Percentiles rank a stretch among this genome's conserved stretches.
Evolutionary conservation across 2,113 vertebrate genomes (phyloP).

Genomic region (Corythornis madagascariensis): DNA sequence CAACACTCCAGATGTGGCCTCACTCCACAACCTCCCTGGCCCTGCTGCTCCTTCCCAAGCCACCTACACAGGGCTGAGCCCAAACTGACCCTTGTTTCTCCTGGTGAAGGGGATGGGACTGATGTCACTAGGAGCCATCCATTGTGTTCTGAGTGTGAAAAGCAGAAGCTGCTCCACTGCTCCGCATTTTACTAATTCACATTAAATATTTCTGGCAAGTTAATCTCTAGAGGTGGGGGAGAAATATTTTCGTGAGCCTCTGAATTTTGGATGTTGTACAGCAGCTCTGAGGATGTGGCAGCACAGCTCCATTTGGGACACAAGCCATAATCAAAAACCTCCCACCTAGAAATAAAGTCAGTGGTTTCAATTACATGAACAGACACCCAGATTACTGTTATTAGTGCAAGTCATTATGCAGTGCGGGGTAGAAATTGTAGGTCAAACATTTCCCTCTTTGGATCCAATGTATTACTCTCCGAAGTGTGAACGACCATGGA

Average conservation of each 20-base stretch:
- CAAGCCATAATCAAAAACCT: background rate
- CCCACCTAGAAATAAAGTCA: background rate
- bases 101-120: fast-evolving
- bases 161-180: background rate
- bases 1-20: too few relatives aligned
- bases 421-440: background rate
- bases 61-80: background rate
- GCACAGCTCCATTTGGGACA: background rate
- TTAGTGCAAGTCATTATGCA: background rate
- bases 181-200: background rate
- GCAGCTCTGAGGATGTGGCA: background rate
- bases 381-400: background rate
- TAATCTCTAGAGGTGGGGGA: background rate
- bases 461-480: background rate
- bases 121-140: background rate
- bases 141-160: background rate
- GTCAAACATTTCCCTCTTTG: background rate
- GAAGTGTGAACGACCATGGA: background rate
- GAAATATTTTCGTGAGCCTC: background rate
- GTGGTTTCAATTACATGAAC: slow-evolving; percentile 5
- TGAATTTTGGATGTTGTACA: background rate
- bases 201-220: background rate
- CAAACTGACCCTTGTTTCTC: background rate
- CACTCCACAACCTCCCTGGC: too few relatives aligned
- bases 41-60: too few relatives aligned